Percentiles rank a stretch among this genome's conserved stretches.
These are phyloP conservation scores for Miichthys miiuy DNA, from an alignment of 2,797 vertebrate species.

Conservation along the genomic window DNA sequence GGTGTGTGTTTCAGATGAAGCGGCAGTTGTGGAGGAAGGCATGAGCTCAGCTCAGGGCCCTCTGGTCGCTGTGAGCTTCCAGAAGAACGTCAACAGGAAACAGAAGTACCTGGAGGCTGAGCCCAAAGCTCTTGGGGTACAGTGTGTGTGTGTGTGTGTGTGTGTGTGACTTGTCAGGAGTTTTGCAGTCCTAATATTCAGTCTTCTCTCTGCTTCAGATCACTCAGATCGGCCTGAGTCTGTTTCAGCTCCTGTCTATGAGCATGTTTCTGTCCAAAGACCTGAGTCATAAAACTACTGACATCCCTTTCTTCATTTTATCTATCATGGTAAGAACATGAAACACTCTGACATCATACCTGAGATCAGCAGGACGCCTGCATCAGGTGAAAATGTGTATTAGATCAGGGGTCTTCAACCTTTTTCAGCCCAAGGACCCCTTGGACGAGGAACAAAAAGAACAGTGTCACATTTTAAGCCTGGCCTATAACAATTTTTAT, in stretches of 20 bases:
- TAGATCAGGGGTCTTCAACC: background rate
- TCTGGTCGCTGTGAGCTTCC: slow-evolving; percentile 75
- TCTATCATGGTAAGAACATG: slow-evolving; percentile 64
- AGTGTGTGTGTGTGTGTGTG: slow-evolving; percentile 16
- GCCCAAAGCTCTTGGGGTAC: slow-evolving; percentile 82
- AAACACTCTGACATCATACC: background rate
- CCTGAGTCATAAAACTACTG: fast-evolving
- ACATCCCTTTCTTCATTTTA: slow-evolving; percentile 34
- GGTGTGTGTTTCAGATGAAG: slow-evolving; percentile 52
- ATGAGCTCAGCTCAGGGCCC: slow-evolving; percentile 37
- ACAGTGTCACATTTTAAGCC: too few species aligned
- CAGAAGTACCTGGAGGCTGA: slow-evolving; percentile 82
- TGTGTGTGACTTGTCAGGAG: background rate
- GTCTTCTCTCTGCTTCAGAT: slow-evolving; percentile 55
- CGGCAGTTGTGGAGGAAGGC: slow-evolving; percentile 30
- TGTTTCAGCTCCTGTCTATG: slow-evolving; percentile 45
- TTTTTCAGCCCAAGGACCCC: too few species aligned
- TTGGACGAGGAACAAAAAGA: too few species aligned
- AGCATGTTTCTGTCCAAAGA: slow-evolving; percentile 25
- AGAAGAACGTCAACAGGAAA: slow-evolving; percentile 65
- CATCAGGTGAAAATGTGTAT: background rate
- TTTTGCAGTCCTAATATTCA: background rate
- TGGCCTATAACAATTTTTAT: too few species aligned
- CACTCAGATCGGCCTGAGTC: slow-evolving; percentile 73
- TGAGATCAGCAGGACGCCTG: background rate